Conservation (phyloP, 2,797 vertebrate genomes). For the Tiaroga cobitis region DNA sequence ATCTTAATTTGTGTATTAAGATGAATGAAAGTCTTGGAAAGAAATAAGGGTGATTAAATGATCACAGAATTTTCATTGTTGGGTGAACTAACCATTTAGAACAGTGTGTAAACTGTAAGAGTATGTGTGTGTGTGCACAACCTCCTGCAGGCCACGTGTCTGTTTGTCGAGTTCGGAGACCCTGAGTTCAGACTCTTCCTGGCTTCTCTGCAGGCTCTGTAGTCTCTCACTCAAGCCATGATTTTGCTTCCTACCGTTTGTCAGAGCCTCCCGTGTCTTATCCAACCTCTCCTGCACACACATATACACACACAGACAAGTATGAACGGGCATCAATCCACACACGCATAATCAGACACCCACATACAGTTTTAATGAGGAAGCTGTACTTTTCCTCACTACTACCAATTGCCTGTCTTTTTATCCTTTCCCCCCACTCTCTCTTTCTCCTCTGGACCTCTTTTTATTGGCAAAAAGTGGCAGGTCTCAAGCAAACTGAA, state of each 20-base stretch:
- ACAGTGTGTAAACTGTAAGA: conserved; percentile 15
- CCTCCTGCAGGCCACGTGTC: conserved; percentile 72
- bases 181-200: conserved; percentile 68
- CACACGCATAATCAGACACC: conserved; percentile 28
- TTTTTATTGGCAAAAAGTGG: conserved; percentile 61
- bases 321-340: conserved; percentile 35
- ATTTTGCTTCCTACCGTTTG: conserved; percentile 77
- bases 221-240: conserved; percentile 70
- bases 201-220: conserved; percentile 71
- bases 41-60: neutral
- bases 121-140: conserved; percentile 54
- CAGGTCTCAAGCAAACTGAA: conserved; percentile 61
- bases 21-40: neutral
- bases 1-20: too few relatives aligned
- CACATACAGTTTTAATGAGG: conserved; percentile 19
- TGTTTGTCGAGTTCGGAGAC: conserved; percentile 73
- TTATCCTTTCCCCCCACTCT: conserved; percentile 28
- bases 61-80: neutral
- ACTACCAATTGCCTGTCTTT: conserved; percentile 38
- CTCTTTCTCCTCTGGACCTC: neutral
- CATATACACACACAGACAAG: conserved; percentile 13
- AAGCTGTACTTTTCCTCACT: conserved; percentile 30
- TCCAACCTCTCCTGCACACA: conserved; percentile 78
- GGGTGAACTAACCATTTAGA: conserved; percentile 10
- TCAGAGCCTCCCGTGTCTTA: conserved; percentile 71